Conservation (phyloP, 2,113 vertebrate genomes). For the Ciconia stormi region DNA sequence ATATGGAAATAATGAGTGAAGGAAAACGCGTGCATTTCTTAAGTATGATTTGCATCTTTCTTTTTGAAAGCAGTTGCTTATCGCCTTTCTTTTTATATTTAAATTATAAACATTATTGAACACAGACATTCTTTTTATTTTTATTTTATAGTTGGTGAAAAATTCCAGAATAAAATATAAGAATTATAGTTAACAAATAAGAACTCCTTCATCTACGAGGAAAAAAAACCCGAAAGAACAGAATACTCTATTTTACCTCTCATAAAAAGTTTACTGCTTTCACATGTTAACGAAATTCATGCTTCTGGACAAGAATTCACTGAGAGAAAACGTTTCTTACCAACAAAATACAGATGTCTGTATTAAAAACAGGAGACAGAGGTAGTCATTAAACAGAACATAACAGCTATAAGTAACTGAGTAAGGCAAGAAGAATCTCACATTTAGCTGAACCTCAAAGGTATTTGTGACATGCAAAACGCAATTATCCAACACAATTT, state of each 20-base stretch:
- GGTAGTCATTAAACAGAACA: background rate
- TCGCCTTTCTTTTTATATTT: background rate
- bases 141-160: background rate
- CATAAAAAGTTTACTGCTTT: background rate
- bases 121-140: background rate
- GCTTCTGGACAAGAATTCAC: background rate
- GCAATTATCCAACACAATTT: background rate
- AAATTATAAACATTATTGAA: background rate
- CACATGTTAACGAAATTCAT: background rate
- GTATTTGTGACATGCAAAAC: background rate
- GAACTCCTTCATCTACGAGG: background rate
- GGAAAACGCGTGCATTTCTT: background rate
- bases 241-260: background rate
- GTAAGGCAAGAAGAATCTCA: background rate
- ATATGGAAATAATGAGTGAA: background rate
- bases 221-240: background rate
- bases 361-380: background rate
- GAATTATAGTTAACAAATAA: background rate
- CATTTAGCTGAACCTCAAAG: background rate
- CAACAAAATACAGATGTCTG: background rate
- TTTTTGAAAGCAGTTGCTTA: background rate
- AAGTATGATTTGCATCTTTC: background rate
- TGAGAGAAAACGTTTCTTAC: background rate
- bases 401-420: background rate
- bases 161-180: background rate